These are phyloP conservation scores for Pelecanus crispus DNA, from an alignment of 2,113 vertebrate species.

Conservation along the genomic window DNA sequence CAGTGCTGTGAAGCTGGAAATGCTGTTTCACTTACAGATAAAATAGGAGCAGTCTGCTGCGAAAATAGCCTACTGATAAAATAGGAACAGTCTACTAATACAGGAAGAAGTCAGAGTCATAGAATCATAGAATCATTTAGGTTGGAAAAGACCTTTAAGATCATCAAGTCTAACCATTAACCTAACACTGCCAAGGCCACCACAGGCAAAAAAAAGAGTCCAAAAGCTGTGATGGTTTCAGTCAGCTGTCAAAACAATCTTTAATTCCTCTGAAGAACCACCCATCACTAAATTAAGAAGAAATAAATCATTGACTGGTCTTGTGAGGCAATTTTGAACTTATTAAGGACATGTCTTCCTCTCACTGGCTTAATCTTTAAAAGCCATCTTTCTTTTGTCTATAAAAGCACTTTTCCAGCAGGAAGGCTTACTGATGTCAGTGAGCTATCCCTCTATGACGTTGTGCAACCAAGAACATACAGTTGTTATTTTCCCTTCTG, in stretches of 20 bases:
- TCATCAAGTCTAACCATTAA: too few species aligned
- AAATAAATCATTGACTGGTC: background rate
- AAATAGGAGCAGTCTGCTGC: background rate
- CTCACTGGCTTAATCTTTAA: background rate
- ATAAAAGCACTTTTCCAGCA: background rate
- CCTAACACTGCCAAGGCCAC: too few species aligned
- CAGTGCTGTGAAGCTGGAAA: background rate
- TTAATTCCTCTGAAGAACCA: background rate
- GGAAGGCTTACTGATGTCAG: background rate
- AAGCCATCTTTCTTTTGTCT: background rate
- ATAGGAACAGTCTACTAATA: background rate
- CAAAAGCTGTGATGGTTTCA: background rate
- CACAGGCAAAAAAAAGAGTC: too few species aligned
- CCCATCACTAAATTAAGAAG: background rate
- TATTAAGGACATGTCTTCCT: background rate
- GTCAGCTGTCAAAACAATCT: background rate
- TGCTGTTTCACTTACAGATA: background rate
- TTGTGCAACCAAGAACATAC: background rate
- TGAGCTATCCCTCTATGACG: background rate
- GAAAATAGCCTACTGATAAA: background rate
- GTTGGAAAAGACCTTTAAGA: too few species aligned
- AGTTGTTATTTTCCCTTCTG: background rate
- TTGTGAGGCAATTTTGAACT: background rate
- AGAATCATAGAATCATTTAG: too few species aligned
- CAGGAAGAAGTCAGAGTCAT: background rate